Evolutionary conservation across 2,113 vertebrate species (phyloP).

Genomic region (Numenius arquata): DNA sequence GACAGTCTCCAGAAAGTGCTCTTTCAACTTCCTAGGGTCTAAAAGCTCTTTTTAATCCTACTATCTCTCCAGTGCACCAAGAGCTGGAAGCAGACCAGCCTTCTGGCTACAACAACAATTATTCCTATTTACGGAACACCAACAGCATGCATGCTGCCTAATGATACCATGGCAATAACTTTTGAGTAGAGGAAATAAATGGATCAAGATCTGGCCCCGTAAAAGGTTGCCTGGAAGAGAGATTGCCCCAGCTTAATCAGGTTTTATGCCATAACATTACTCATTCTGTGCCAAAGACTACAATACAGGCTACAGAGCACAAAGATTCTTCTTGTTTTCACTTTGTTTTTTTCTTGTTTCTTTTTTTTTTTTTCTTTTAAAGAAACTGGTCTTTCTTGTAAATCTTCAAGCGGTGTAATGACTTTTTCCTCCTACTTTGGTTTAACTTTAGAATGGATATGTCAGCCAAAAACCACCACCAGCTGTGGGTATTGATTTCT

Average conservation of each 20-base stretch:
- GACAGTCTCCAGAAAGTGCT: not conserved
- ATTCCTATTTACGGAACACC: not conserved
- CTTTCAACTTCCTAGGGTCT: not conserved
- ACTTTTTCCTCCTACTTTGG: not conserved
- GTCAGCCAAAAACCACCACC: not conserved
- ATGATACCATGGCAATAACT: not conserved
- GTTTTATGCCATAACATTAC: not conserved
- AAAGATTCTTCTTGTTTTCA: not conserved
- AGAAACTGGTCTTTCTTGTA: not conserved
- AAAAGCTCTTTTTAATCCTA: not conserved
- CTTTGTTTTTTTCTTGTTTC: not conserved
- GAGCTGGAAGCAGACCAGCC: not conserved
- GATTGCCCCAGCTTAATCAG: not conserved
- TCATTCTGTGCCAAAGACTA: not conserved
- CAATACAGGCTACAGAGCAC: not conserved
- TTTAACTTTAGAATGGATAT: not conserved
- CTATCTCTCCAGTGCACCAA: not conserved
- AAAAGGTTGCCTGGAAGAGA: not conserved
- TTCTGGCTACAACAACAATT: not conserved
- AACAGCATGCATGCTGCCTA: not conserved
- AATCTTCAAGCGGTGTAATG: not conserved
- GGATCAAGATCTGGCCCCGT: not conserved
- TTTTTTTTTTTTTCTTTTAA: not conserved
- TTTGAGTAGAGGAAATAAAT: not conserved
- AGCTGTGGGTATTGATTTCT: not conserved